Evolutionary conservation across 2,888 invertebrate species (phyloP).

Genomic region (Diogma glabrata): DNA sequence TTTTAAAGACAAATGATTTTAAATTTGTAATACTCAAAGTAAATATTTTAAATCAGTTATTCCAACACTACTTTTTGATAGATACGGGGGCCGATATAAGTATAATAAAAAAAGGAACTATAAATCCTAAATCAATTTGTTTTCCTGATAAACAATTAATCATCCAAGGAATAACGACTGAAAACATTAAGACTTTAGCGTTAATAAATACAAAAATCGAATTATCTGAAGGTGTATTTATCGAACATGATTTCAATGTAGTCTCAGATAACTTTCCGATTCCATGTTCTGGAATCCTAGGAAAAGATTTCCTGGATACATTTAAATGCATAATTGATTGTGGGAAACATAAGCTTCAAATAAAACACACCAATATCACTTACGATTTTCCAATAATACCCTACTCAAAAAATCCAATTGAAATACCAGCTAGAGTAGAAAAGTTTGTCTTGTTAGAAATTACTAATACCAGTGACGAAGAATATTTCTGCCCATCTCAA

Average conservation of each 20-base stretch:
- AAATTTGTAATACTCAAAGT: too few species aligned
- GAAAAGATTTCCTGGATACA: constrained; percentile 11
- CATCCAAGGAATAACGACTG: constrained; percentile 12
- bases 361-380: background rate
- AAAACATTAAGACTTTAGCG: constrained; percentile 11
- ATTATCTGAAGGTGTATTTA: constrained; percentile 3
- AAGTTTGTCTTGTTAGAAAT: background rate
- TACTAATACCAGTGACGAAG: background rate
- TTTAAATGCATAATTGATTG: too few species aligned
- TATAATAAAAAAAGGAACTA: constrained; percentile 12
- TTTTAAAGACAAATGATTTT: too few species aligned
- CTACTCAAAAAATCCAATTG: too few species aligned
- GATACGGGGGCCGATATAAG: constrained; percentile 16
- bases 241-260: constrained; percentile 13
- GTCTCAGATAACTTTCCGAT: constrained; percentile 13
- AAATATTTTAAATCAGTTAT: background rate
- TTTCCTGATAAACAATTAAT: background rate
- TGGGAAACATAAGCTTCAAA: too few species aligned
- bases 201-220: constrained; percentile 9
- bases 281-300: constrained; percentile 7
- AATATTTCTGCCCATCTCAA: background rate
- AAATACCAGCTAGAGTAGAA: background rate
- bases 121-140: constrained; percentile 7
- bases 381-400: too few species aligned
- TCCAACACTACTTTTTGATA: constrained; percentile 9